Percentiles rank a stretch among this genome's conserved stretches.
phyloP scores from a whole-genome alignment of 2,797 vertebrate genomes.

The Thamnophis elegans region DNA sequence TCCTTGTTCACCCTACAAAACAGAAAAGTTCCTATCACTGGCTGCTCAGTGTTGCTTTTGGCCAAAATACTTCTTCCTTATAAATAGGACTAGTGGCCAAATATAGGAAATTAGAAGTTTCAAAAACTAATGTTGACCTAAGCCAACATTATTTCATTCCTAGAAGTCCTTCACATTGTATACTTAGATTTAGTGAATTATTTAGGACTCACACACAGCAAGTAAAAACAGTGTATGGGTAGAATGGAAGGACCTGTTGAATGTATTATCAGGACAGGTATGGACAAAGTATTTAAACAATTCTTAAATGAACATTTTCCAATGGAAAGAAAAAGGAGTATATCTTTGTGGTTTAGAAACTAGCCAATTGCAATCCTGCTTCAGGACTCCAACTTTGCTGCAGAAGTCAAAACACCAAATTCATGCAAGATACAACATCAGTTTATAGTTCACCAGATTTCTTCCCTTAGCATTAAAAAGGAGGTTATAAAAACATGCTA shows the following conservation, averaged over 20 bases:
- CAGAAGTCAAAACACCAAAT: not conserved
- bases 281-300: not conserved
- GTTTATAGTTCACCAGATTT: not conserved
- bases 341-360: not conserved
- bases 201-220: not conserved
- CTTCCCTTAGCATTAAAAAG: not conserved
- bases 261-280: not conserved
- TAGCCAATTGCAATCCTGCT: not conserved
- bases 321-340: not conserved
- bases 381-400: not conserved
- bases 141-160: not conserved
- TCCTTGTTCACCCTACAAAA: conserved; percentile 86
- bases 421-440: not conserved
- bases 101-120: not conserved
- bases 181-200: not conserved
- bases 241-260: not conserved
- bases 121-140: not conserved
- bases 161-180: not conserved
- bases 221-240: not conserved
- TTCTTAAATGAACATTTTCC: not conserved
- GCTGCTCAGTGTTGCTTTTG: not conserved
- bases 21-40: conserved; percentile 20
- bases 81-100: not conserved
- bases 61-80: not conserved
- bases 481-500: not conserved